A percentile compares a stretch with the other conserved stretches of the same genome.
phyloP scores from a whole-genome alignment of 2,888 invertebrate genomes.

The Eupithecia exiguata region DNA sequence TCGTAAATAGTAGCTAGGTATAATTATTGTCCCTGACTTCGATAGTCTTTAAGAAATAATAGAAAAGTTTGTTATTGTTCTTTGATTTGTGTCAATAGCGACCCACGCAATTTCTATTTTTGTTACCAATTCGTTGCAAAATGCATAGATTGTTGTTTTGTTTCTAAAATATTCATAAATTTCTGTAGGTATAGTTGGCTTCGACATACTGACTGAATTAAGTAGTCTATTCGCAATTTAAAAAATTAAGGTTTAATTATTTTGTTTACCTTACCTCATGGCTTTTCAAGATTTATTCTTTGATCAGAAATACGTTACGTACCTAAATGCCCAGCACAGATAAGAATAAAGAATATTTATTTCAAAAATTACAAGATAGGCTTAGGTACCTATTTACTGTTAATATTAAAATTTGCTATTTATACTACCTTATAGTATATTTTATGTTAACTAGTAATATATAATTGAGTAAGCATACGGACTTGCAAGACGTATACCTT shows the following conservation, averaged over 20 bases:
- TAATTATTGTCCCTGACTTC: neutral
- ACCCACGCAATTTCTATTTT: neutral
- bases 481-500: too few relatives aligned
- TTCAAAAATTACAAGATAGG: too few relatives aligned
- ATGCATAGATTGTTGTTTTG: neutral
- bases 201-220: neutral
- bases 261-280: neutral
- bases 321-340: too few relatives aligned
- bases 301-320: neutral
- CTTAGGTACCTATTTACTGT: too few relatives aligned
- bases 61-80: neutral
- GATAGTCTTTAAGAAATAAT: neutral
- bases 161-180: neutral
- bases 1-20: neutral
- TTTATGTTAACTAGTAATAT: too few relatives aligned
- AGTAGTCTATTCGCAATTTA: neutral
- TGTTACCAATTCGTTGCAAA: neutral
- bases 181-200: neutral
- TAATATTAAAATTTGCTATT: too few relatives aligned
- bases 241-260: neutral
- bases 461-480: too few relatives aligned
- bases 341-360: too few relatives aligned
- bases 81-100: neutral
- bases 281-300: neutral
- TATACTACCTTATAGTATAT: too few relatives aligned